These are phyloP conservation scores for Choristoneura rosaceana DNA, from an alignment of 2,888 invertebrate species.

Conservation along the genomic window DNA sequence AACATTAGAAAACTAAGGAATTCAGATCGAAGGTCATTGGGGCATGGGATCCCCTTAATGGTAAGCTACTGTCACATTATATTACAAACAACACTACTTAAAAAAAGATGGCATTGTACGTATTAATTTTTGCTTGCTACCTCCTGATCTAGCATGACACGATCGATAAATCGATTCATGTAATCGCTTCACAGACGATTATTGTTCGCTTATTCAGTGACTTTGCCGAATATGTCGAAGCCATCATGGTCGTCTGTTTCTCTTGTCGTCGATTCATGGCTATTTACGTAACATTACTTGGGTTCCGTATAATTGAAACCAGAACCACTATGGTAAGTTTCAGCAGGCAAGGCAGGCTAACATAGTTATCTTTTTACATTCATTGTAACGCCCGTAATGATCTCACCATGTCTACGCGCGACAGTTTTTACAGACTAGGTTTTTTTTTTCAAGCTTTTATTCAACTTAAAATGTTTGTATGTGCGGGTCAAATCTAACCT, in stretches of 20 bases:
- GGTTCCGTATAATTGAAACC: neutral
- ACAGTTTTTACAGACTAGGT: too few relatives aligned
- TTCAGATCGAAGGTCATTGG: too few relatives aligned
- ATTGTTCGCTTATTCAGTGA: constrained; percentile 13
- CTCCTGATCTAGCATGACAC: constrained; percentile 21
- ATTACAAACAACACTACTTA: neutral
- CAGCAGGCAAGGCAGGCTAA: neutral
- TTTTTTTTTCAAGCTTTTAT: too few relatives aligned
- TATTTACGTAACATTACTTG: neutral
- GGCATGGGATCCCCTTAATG: too few relatives aligned
- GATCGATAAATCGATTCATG: constrained; percentile 32
- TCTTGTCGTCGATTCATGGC: neutral
- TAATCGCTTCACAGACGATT: constrained; percentile 29
- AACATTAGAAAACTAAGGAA: too few relatives aligned
- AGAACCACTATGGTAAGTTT: neutral
- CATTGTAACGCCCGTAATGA: neutral
- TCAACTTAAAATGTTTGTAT: too few relatives aligned
- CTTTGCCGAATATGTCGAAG: constrained; percentile 4
- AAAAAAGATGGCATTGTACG: neutral
- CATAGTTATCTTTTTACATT: neutral
- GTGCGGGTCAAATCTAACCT: too few relatives aligned
- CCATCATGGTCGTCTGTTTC: neutral
- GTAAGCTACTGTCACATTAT: too few relatives aligned
- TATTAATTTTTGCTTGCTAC: neutral
- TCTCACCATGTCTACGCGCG: neutral